A percentile compares a stretch with the other conserved stretches of the same genome.
phyloP scores from a whole-genome alignment of 2,888 invertebrate genomes.

The Minunthozetes semirufus region DNA sequence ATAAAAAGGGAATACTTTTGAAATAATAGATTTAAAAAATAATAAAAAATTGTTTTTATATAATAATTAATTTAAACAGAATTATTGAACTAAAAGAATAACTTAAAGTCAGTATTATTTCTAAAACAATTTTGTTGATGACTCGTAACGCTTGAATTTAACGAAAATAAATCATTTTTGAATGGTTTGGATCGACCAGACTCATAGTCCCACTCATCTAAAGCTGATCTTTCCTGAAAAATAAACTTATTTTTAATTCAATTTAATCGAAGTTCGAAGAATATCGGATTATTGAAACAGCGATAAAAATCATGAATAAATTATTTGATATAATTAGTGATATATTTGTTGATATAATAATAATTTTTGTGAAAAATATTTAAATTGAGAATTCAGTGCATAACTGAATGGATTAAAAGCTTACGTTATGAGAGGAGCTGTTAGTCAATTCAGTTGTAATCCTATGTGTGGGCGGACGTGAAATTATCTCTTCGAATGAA shows the following conservation, averaged over 20 bases:
- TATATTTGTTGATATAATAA: too few relatives aligned
- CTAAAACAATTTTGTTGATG: neutral
- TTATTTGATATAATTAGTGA: too few relatives aligned
- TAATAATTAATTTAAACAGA: too few relatives aligned
- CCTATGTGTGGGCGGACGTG: conserved; percentile 9
- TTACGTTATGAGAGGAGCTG: neutral
- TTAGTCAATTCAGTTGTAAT: neutral
- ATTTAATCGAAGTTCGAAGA: too few relatives aligned
- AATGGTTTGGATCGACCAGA: neutral
- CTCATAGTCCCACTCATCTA: neutral
- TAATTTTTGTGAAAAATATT: too few relatives aligned
- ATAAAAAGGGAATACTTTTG: too few relatives aligned
- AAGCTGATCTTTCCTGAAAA: neutral
- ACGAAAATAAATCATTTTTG: conserved; percentile 21
- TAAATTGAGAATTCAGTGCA: too few relatives aligned
- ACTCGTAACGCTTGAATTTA: conserved; percentile 3
- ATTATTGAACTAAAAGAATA: conserved; percentile 13
- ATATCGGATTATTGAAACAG: too few relatives aligned
- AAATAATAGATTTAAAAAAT: too few relatives aligned
- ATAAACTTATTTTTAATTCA: neutral
- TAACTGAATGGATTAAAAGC: too few relatives aligned
- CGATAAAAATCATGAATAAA: too few relatives aligned
- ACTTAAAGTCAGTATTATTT: neutral
- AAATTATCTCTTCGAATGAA: conserved; percentile 5
- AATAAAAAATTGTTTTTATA: too few relatives aligned